Evolutionary conservation across 2,888 invertebrate genomes (phyloP).

Genomic region (Drosophila testacea): DNA sequence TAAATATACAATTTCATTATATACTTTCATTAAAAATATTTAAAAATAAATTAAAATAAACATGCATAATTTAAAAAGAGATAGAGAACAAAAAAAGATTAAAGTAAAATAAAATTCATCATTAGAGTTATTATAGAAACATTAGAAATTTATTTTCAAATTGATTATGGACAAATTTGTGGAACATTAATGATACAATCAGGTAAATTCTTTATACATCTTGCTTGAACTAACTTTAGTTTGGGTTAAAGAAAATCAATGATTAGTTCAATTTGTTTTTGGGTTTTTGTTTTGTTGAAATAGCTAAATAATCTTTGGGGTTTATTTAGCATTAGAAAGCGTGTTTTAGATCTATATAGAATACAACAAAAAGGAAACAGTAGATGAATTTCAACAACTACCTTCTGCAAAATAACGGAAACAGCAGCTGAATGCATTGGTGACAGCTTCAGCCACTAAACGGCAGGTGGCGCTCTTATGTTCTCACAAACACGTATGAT

Average conservation of each 20-base stretch:
- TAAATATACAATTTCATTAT: slow-evolving; percentile 2
- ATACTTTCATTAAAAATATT: slow-evolving; percentile 5
- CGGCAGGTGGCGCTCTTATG: slow-evolving; percentile 55
- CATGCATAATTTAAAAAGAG: slow-evolving; percentile 49
- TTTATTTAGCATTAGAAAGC: slow-evolving; percentile 70
- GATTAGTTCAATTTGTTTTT: slow-evolving; percentile 52
- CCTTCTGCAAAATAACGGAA: slow-evolving; percentile 57
- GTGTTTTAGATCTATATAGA: slow-evolving; percentile 17
- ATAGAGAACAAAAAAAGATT: slow-evolving; percentile 11
- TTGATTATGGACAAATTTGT: slow-evolving; percentile 66
- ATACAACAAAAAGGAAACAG: slow-evolving; percentile 22
- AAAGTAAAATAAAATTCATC: slow-evolving; percentile 54
- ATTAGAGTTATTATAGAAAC: slow-evolving; percentile 57
- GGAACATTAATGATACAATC: slow-evolving; percentile 50
- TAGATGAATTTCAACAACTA: slow-evolving; percentile 57
- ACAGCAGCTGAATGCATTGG: slow-evolving; percentile 53
- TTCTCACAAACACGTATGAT: slow-evolving; percentile 8
- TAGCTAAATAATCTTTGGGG: slow-evolving; percentile 46
- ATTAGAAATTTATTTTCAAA: slow-evolving; percentile 67
- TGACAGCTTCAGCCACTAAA: slow-evolving; percentile 41
- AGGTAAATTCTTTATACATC: slow-evolving; percentile 53
- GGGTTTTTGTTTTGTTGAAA: slow-evolving; percentile 3
- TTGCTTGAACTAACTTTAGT: slow-evolving; percentile 62
- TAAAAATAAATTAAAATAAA: slow-evolving; percentile 25
- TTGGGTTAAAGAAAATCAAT: slow-evolving; percentile 32